Percentiles rank a stretch among this genome's conserved stretches.
phyloP scores from a whole-genome alignment of 1,140 invertebrate genomes.

The Melitaea cinxia region DNA sequence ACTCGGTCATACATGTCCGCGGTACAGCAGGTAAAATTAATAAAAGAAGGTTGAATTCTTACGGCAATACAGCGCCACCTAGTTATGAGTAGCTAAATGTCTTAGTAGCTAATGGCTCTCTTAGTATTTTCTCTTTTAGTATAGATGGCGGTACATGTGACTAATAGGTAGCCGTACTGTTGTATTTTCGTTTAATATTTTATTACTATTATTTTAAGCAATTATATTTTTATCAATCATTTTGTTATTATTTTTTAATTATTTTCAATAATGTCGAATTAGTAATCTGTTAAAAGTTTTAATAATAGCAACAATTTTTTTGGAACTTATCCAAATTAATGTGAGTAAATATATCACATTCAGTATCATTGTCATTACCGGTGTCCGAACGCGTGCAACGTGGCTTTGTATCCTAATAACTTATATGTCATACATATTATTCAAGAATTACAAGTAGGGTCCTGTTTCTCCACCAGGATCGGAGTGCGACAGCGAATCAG shows the following conservation, averaged over 20 bases:
- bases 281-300: background rate
- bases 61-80: conserved; percentile 50
- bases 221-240: no score
- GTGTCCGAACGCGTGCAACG: conserved; percentile 43
- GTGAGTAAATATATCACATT: conserved; percentile 42
- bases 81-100: conserved; percentile 34
- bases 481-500: conserved; percentile 83
- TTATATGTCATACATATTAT: background rate
- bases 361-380: conserved; percentile 74
- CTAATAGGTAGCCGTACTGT: background rate
- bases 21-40: conserved; percentile 56
- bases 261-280: background rate
- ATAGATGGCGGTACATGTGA: conserved; percentile 44
- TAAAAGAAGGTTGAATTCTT: background rate
- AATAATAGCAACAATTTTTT: conserved; percentile 27
- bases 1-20: conserved; percentile 77
- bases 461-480: conserved; percentile 56
- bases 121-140: background rate
- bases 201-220: background rate
- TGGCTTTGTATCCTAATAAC: conserved; percentile 10
- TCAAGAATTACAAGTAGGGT: conserved; percentile 11
- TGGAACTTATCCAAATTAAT: conserved; percentile 57
- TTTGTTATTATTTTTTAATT: background rate
- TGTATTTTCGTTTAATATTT: background rate
- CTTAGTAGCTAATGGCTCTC: background rate